phyloP scores from a whole-genome alignment of 2,888 invertebrate genomes.

The Adelphocoris suturalis region DNA sequence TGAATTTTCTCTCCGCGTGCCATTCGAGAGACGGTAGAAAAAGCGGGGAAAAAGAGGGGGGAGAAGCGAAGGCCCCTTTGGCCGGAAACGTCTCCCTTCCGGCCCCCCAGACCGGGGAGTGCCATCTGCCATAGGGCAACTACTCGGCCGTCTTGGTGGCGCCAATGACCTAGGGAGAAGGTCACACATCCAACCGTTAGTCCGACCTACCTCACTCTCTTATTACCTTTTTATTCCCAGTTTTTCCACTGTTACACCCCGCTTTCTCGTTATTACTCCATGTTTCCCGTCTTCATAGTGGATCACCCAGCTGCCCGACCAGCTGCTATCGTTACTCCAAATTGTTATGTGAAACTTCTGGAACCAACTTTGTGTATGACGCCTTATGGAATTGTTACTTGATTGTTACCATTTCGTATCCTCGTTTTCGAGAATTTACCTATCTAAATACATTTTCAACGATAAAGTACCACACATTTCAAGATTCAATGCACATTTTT shows the following conservation, averaged over 20 bases:
- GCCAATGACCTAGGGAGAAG: slow-evolving; percentile 69
- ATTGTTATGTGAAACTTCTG: too few species aligned
- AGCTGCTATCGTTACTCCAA: too few species aligned
- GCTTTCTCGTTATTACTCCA: background rate
- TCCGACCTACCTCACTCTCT: slow-evolving; percentile 68
- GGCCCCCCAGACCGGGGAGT: slow-evolving; percentile 48
- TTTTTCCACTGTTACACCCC: background rate
- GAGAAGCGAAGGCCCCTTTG: background rate
- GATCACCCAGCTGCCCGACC: too few species aligned
- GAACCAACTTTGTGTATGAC: too few species aligned
- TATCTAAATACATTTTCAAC: too few species aligned
- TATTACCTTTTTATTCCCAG: slow-evolving; percentile 50
- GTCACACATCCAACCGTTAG: slow-evolving; percentile 71
- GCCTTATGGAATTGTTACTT: too few species aligned
- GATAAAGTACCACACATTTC: too few species aligned
- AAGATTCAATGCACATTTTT: too few species aligned
- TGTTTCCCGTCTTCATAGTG: too few species aligned
- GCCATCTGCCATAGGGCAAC: slow-evolving; percentile 62
- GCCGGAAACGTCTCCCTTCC: slow-evolving; percentile 56
- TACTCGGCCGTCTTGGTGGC: slow-evolving; percentile 65
- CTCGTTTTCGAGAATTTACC: too few species aligned
- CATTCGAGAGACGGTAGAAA: background rate
- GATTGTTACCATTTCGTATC: too few species aligned
- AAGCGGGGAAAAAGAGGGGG: background rate
- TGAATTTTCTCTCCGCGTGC: slow-evolving; percentile 4